phyloP scores from a whole-genome alignment of 1,140 invertebrate genomes.

The Rhopalosiphum padi region DNA sequence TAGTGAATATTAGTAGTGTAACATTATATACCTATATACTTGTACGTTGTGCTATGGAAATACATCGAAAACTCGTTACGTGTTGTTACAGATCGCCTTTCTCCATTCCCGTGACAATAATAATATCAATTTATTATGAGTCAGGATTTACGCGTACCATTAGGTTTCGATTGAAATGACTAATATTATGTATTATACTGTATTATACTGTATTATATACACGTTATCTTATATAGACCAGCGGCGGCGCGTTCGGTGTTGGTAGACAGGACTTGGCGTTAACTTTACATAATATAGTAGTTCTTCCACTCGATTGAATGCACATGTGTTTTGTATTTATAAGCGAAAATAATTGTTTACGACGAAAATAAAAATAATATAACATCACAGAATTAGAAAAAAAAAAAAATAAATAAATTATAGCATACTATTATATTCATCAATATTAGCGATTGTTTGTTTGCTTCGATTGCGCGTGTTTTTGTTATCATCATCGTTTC shows the following conservation, averaged over 20 bases:
- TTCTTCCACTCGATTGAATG: not conserved
- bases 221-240: not conserved
- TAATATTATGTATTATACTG: not conserved
- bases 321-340: no score
- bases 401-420: not conserved
- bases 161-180: not conserved
- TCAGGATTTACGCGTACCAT: not conserved
- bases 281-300: no score
- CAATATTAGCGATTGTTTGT: not conserved
- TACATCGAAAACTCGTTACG: not conserved
- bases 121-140: not conserved
- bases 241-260: not conserved
- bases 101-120: not conserved
- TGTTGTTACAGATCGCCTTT: not conserved
- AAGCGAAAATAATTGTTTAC: no score
- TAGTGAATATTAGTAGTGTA: not conserved
- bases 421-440: not conserved
- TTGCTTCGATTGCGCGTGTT: not conserved
- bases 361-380: no score
- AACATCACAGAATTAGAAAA: no score
- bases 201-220: not conserved
- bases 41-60: not conserved
- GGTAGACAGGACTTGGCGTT: no score
- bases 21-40: not conserved
- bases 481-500: not conserved